Evolutionary conservation across 2,888 invertebrate species (phyloP).

Genomic region (Dicroscelio sp.): DNA sequence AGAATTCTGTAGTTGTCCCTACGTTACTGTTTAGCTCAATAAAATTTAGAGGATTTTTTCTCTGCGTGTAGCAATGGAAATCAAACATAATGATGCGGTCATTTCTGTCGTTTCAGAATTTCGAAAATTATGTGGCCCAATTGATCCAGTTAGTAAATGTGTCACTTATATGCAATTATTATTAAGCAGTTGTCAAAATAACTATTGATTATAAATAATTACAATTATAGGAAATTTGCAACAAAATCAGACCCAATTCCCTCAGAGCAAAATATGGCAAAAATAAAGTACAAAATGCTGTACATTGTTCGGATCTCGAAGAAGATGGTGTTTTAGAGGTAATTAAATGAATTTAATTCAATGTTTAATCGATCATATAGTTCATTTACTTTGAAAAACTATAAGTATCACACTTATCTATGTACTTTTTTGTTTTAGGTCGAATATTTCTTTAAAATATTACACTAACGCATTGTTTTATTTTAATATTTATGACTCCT

Average conservation of each 20-base stretch:
- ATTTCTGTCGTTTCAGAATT: conserved; percentile 94
- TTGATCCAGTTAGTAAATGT: conserved; percentile 96
- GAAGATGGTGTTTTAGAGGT: conserved; percentile 97
- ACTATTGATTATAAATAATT: no score
- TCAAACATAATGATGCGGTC: conserved; percentile 93
- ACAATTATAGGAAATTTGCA: conserved; percentile 98
- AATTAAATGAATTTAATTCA: conserved; percentile 69
- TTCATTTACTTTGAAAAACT: not conserved
- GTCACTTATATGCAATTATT: no score
- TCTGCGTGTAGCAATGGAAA: conserved; percentile 97
- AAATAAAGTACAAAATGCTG: conserved; percentile 96
- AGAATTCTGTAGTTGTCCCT: no score
- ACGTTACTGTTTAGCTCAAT: no score
- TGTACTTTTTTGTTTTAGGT: conserved; percentile 90
- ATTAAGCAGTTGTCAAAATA: no score
- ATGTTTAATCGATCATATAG: no score
- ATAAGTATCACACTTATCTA: conserved; percentile 16
- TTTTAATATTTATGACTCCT: no score
- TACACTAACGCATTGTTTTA: no score
- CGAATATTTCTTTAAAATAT: no score
- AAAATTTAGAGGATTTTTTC: no score
- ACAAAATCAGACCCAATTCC: conserved; percentile 96
- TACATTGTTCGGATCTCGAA: conserved; percentile 98
- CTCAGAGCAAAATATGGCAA: conserved; percentile 96
- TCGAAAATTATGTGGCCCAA: conserved; percentile 96